phyloP scores from a whole-genome alignment of 1,140 invertebrate species.

The Calephelis nemesis region DNA sequence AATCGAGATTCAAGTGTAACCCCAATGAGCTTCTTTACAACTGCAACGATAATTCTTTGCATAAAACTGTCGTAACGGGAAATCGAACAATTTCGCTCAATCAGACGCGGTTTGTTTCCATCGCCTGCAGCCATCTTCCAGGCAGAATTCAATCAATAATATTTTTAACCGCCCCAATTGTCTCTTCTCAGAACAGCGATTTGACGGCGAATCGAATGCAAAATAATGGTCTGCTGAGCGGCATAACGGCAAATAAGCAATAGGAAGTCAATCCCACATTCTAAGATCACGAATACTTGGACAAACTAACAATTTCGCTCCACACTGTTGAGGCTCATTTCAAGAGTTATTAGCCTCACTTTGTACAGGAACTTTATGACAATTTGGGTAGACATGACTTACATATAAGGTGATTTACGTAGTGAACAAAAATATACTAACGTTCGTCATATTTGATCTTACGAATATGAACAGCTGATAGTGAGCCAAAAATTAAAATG shows the following conservation, averaged over 20 bases:
- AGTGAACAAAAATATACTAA: too few relatives aligned
- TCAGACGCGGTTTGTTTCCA: constrained; percentile 9
- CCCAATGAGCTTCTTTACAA: background rate
- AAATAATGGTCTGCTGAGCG: constrained; percentile 40
- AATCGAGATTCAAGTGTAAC: too few relatives aligned
- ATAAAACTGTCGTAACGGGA: constrained; percentile 13
- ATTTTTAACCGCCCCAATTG: constrained; percentile 19
- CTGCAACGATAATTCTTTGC: background rate
- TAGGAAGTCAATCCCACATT: constrained; percentile 35
- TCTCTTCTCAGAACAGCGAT: constrained; percentile 21
- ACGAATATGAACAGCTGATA: too few relatives aligned
- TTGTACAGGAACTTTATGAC: background rate
- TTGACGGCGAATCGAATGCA: constrained; percentile 38
- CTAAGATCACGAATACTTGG: constrained; percentile 26
- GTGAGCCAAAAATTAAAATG: too few relatives aligned
- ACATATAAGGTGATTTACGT: too few relatives aligned
- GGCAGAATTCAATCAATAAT: constrained; percentile 11
- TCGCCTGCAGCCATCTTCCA: background rate
- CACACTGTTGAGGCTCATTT: constrained; percentile 42
- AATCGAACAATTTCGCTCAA: constrained; percentile 1
- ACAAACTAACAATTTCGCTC: constrained; percentile 50
- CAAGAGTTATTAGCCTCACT: constrained; percentile 30
- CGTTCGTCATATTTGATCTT: too few relatives aligned
- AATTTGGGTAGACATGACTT: too few relatives aligned
- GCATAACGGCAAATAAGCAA: constrained; percentile 40